Evolutionary conservation across 2,888 invertebrate genomes (phyloP).

Genomic region (Scelioninae gen. 2): DNA sequence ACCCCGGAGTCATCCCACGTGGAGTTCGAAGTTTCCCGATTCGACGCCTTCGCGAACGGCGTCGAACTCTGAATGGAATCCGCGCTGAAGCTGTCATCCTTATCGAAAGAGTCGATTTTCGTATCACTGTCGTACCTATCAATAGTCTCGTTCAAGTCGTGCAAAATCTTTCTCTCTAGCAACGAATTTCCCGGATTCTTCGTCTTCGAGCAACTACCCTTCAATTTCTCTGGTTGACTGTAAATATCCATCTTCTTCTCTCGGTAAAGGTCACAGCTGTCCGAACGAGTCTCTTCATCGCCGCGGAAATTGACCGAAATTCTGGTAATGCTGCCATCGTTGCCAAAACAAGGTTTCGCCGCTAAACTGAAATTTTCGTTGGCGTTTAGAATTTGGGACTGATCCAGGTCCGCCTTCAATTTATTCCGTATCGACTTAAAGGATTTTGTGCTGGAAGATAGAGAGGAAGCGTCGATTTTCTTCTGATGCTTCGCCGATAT

Average conservation of each 20-base stretch:
- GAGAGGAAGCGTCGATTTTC: slow-evolving; percentile 60
- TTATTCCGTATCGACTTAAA: slow-evolving; percentile 32
- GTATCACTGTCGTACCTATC: slow-evolving; percentile 68
- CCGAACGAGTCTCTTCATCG: slow-evolving; percentile 42
- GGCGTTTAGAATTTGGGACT: slow-evolving; percentile 4
- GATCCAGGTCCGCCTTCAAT: slow-evolving; percentile 14
- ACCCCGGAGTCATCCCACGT: slow-evolving; percentile 75
- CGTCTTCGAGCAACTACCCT: slow-evolving; percentile 30
- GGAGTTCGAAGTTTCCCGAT: slow-evolving; percentile 66
- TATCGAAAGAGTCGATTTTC: slow-evolving; percentile 50
- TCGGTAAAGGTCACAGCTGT: slow-evolving; percentile 51
- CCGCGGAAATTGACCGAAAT: slow-evolving; percentile 51
- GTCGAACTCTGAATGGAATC: slow-evolving; percentile 68
- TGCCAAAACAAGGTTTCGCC: slow-evolving; percentile 63
- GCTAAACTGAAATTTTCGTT: slow-evolving; percentile 69
- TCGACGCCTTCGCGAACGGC: slow-evolving; percentile 57
- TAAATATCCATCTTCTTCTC: slow-evolving; percentile 50
- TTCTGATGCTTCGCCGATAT: slow-evolving; percentile 44
- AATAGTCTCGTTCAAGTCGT: slow-evolving; percentile 71
- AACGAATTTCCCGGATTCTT: slow-evolving; percentile 8
- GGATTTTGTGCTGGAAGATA: slow-evolving; percentile 55
- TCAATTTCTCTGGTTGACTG: slow-evolving; percentile 38
- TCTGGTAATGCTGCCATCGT: slow-evolving; percentile 47
- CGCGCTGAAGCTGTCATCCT: slow-evolving; percentile 66
- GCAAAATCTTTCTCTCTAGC: slow-evolving; percentile 65